Base-by-base conservation (phyloP, 2,113 vertebrate genomes). In the Collichthys lucidus region DNA sequence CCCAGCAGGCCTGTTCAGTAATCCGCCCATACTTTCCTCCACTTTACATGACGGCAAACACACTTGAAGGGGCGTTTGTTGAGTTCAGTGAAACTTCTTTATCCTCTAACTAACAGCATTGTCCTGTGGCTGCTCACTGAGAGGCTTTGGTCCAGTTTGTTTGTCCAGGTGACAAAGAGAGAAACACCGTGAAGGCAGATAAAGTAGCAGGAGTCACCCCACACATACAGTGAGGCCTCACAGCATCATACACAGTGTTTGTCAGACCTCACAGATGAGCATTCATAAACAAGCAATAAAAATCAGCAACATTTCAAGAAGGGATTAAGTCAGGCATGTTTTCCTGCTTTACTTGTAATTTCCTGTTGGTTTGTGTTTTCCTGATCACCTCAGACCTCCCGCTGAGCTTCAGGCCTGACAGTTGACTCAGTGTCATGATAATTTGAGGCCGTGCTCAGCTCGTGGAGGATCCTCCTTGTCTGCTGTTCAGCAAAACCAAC, bases 331-430 rank as follows among this genome's bases (percentile, higher is more conserved):
- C 15, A 12, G 72, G 76, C 29, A 46, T 29, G 61, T 63, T 86
- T 62, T 75, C 42, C 59, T 82, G 57, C 29, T 86, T 79, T 56
- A 56, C 60, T 75, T 67, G 70, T 72, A 71, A 79, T 86, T 86
- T 80, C 85, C 74, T 84, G 70, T 16, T 2, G 24, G 71, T 73
- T 72, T 55, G 22, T 42, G 68, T 74, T 68, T 74, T 62, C 67
- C 55, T 72, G 47, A 53, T 66, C 20, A 20, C 29, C 60, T 72
- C 68, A 35, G 24, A 47, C n/a, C 67, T 12, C 49, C 59, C 6
- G 20, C 47, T 20, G 42, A 0, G 78, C 57, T 69, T 11, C 64
- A 69, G 70, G 49, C 12, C 15, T 24, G 3, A 15, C 31, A 10
- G 74, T 77, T 60, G 72, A 9, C n/a, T 75, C 68, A 40, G 63